A percentile compares a stretch with the other conserved stretches of the same genome.
Conservation (phyloP, 2,113 vertebrate genomes). For the Psittacara wagleri region DNA sequence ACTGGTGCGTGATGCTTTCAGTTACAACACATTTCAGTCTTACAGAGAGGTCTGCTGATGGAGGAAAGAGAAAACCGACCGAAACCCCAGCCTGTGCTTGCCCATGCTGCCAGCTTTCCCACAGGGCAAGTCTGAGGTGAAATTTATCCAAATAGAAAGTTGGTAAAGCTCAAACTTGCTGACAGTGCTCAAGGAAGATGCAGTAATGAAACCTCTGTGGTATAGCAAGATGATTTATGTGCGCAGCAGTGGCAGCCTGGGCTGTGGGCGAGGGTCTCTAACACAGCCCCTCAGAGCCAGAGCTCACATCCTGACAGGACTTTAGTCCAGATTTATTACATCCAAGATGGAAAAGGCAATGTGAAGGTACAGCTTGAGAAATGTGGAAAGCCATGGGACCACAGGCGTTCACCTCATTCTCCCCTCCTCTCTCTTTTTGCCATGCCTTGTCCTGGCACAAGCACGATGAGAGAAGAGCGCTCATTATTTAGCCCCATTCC, state of each 20-base stretch:
- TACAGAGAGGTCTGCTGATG: background rate
- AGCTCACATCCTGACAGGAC: background rate
- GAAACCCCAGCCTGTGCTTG: background rate
- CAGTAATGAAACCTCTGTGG: background rate
- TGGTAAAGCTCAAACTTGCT: background rate
- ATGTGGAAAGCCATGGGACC: fast-evolving
- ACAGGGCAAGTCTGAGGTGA: background rate
- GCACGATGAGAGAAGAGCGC: background rate
- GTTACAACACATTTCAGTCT: background rate
- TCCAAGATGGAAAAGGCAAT: background rate
- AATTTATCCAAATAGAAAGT: background rate
- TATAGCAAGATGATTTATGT: background rate
- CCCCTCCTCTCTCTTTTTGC: background rate
- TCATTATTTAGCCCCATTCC: background rate
- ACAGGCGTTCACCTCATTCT: background rate
- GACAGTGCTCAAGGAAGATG: background rate
- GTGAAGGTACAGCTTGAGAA: background rate
- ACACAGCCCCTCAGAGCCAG: background rate
- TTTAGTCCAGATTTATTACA: background rate
- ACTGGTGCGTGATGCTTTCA: background rate
- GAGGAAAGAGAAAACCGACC: background rate
- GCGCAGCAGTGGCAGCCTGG: fast-evolving
- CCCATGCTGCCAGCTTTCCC: background rate
- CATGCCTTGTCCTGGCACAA: background rate
- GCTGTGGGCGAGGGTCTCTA: background rate